Percentiles rank a stretch among this genome's conserved stretches.
Evolutionary conservation across 2,888 invertebrate genomes (phyloP).

Genomic region (Barypeithes pellucidus): DNA sequence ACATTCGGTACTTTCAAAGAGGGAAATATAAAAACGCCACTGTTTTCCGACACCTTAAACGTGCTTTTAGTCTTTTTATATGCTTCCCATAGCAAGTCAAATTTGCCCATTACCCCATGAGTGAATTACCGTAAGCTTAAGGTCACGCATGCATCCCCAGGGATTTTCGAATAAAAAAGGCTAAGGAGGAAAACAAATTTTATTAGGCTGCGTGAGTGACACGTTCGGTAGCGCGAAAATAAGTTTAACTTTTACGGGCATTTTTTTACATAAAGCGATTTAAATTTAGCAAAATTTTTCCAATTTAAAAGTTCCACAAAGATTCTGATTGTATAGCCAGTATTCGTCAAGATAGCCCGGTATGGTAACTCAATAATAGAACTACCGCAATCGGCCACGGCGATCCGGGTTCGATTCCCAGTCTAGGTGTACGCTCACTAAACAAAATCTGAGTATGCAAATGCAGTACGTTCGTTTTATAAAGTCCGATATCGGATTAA

Average conservation of each 20-base stretch:
- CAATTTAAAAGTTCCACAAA: too few species aligned
- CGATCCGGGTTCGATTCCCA: too few species aligned
- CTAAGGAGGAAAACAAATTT: conserved; percentile 46
- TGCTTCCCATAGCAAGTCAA: conserved; percentile 54
- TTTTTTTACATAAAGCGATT: conserved; percentile 30
- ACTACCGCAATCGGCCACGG: too few species aligned
- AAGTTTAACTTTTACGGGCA: conserved; percentile 39
- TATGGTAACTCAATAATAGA: too few species aligned
- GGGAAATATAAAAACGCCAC: neutral
- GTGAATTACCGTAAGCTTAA: conserved; percentile 44
- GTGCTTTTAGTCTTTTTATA: conserved; percentile 58
- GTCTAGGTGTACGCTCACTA: too few species aligned
- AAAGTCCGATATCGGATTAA: too few species aligned
- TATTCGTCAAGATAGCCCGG: too few species aligned
- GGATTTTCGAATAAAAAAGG: conserved; percentile 42
- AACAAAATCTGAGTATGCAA: too few species aligned
- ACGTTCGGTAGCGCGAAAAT: conserved; percentile 46
- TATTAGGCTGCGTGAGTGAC: conserved; percentile 49
- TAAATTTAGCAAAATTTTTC: conserved; percentile 31
- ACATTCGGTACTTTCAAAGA: too few species aligned
- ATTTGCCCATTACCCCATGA: conserved; percentile 56
- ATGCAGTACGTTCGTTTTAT: too few species aligned
- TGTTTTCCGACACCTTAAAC: conserved; percentile 17
- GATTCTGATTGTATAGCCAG: too few species aligned
- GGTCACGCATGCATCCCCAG: conserved; percentile 46